Percentiles rank a stretch among this genome's conserved stretches.
These are phyloP conservation scores for Caranx melampygus DNA, from an alignment of 2,113 vertebrate genomes.

Conservation along the genomic window DNA sequence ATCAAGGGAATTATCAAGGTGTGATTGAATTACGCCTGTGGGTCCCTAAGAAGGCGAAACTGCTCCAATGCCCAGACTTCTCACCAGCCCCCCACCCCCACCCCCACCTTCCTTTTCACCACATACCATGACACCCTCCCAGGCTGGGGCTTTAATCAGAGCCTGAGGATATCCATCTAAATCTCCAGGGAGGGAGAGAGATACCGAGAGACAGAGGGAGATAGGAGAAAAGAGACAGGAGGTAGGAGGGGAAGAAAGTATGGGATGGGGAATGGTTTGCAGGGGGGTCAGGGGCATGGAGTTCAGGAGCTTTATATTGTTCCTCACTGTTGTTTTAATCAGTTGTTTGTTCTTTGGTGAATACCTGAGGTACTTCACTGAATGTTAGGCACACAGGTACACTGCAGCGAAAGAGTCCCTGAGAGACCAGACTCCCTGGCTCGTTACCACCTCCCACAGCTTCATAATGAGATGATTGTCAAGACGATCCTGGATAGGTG, in stretches of 20 bases:
- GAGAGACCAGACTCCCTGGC: slow-evolving; percentile 54
- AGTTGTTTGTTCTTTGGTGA: slow-evolving; percentile 69
- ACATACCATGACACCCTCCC: slow-evolving; percentile 43
- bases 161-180: slow-evolving; percentile 58
- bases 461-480: slow-evolving; percentile 79
- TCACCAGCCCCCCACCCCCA: not conserved
- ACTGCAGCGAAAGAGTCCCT: slow-evolving; percentile 47
- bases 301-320: slow-evolving; percentile 37
- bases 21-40: slow-evolving; percentile 75
- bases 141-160: slow-evolving; percentile 64
- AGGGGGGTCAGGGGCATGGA: slow-evolving; percentile 26
- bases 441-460: slow-evolving; percentile 57
- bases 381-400: slow-evolving; percentile 59
- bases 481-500: slow-evolving; percentile 71
- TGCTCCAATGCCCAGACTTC: slow-evolving; percentile 18
- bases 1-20: slow-evolving; percentile 77
- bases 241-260: slow-evolving; percentile 16
- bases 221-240: slow-evolving; percentile 7
- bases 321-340: slow-evolving; percentile 64
- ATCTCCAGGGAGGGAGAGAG: slow-evolving; percentile 57
- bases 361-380: slow-evolving; percentile 67
- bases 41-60: slow-evolving; percentile 58
- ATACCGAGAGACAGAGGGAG: slow-evolving; percentile 8
- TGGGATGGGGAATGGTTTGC: slow-evolving; percentile 17
- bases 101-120: slow-evolving; percentile 28